phyloP scores from a whole-genome alignment of 2,113 vertebrate genomes.

The Prunella himalayana region DNA sequence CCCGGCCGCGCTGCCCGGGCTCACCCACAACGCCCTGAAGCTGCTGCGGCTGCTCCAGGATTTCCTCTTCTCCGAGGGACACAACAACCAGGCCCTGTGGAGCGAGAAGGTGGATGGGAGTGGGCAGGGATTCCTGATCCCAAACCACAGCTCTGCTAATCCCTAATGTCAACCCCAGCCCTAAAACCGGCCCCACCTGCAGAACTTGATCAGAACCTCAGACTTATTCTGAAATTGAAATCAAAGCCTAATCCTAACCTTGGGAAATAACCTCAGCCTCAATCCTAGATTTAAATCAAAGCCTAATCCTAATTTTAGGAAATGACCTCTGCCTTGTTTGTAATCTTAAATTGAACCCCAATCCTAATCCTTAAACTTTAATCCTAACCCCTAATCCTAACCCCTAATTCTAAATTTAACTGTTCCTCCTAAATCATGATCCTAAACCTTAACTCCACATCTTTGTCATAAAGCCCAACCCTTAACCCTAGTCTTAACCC shows the following conservation, averaged over 20 bases:
- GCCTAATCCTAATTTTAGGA: not conserved
- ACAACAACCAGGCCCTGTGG: conserved; percentile 88
- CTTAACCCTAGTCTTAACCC: not conserved
- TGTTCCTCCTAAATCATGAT: not conserved
- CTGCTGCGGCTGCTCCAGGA: conserved; percentile 95
- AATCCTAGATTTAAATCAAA: not conserved
- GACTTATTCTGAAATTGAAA: not conserved
- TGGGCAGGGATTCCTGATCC: rapidly evolving
- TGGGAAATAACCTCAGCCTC: not conserved
- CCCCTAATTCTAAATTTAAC: not conserved
- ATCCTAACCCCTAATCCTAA: not conserved
- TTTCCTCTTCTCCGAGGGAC: conserved; percentile 91
- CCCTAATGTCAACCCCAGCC: not conserved
- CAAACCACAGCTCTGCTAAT: not conserved
- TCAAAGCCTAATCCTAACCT: not conserved
- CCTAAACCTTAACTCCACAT: not conserved
- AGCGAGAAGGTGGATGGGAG: conserved; percentile 87
- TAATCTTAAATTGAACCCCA: not conserved
- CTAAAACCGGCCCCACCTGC: not conserved
- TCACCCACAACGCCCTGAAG: conserved; percentile 84
- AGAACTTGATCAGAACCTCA: rapidly evolving
- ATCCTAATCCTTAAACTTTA: not conserved
- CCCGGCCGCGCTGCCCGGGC: conserved; percentile 58
- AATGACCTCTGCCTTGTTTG: not conserved
- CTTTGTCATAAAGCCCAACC: not conserved